Base-by-base conservation (phyloP, 2,888 invertebrate genomes). In the Agrotis exclamationis region DNA sequence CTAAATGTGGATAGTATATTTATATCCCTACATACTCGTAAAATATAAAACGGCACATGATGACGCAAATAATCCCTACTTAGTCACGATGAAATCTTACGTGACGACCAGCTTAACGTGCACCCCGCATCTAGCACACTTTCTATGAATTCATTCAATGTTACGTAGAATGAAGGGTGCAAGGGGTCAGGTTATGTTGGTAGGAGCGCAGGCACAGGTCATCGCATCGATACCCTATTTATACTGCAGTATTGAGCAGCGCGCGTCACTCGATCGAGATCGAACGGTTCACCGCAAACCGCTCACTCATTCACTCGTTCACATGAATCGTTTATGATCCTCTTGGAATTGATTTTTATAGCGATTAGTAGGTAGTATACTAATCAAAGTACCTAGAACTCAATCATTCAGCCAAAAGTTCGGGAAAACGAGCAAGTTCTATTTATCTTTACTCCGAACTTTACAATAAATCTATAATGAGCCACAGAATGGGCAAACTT, bases 221-320 rank as follows among this genome's bases (percentile, higher is more conserved):
- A 87, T 82, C 83, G 85, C 84, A 85, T 89, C 81, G 75, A 79
- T 86, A 86, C 80, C 84, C 91, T 91, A 91, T 92, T 90, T 88
- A 89, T 90, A 87, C 73, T 91, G 92, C 90, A 87, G 72, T 87
- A 91, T 89, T 85, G 91, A 91, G 75, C 84, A 53, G 24, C 18
- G 63, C 57, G n/a, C 62, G 53, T 7, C 62, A 28, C 6, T 51
- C 64, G 59, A 68, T 63, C 50, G 18, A 62, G 20, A 45, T 63
- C 62, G 22, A 44, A 7, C 18, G 44, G 53, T 45, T 54, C 47
- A 28, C 48, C 58, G 24, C 18, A 28, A 33, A 14, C 63, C 11
- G 54, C 22, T 50, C 67, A 53, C 28, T 48, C n/a, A 33, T n/a
- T 56, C 56, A 33, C 1, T 56, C 56, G 14, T 14, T 54, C 57